phyloP scores from a whole-genome alignment of 2,888 invertebrate genomes.

The Catotricha subobsoleta region DNA sequence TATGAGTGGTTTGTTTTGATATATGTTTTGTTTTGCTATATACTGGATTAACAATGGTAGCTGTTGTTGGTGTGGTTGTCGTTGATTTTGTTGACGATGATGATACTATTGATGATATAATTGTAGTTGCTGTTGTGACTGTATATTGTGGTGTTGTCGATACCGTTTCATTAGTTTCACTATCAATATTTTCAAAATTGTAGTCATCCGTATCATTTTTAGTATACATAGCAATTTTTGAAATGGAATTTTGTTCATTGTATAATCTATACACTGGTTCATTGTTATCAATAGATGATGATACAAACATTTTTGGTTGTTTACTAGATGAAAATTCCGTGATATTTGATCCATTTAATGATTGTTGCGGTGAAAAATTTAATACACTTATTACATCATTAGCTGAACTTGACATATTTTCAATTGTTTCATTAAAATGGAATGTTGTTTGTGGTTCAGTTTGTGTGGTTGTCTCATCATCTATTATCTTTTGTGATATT shows the following conservation, averaged over 20 bases:
- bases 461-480: background rate
- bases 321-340: background rate
- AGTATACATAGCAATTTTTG: background rate
- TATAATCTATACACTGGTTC: background rate
- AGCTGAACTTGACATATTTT: background rate
- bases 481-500: background rate
- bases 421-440: background rate
- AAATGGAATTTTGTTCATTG: background rate
- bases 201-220: background rate
- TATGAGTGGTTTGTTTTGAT: no score
- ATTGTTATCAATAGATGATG: background rate
- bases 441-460: background rate
- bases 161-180: background rate
- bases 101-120: background rate
- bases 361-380: no score
- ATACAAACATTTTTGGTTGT: background rate
- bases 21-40: background rate
- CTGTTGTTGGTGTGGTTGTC: background rate
- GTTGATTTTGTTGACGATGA: background rate
- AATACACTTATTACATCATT: no score
- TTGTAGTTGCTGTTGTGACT: background rate
- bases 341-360: no score
- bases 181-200: background rate
- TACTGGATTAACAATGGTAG: background rate
- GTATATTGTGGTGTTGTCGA: background rate